These are phyloP conservation scores for Caenorhabditis parvicauda DNA, from an alignment of 2,888 invertebrate genomes.

Conservation along the genomic window DNA sequence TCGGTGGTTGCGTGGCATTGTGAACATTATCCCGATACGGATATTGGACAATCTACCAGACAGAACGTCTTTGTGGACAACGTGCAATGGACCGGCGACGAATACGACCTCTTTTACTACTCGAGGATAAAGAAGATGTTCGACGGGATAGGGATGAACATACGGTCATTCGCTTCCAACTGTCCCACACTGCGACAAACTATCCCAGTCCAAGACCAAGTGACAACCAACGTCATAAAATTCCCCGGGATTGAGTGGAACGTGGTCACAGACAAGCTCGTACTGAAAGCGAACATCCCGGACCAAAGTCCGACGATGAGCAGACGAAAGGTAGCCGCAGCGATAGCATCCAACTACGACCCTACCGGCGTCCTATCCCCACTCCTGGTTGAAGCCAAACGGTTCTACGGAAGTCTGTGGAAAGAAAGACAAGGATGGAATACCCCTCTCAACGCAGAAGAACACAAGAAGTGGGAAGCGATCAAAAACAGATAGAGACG, in stretches of 20 bases:
- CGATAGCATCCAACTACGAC: slow-evolving; percentile 9
- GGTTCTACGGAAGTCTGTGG: slow-evolving; percentile 8
- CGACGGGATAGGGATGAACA: slow-evolving; percentile 2
- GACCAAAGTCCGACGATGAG: neutral
- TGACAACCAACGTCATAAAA: neutral
- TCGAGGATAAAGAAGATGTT: slow-evolving; percentile 9
- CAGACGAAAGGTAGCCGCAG: slow-evolving; percentile 5
- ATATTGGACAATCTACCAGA: too few species aligned
- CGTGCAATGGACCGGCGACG: too few species aligned
- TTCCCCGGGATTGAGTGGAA: slow-evolving; percentile 22
- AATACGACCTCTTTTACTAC: slow-evolving; percentile 3
- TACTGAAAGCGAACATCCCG: neutral
- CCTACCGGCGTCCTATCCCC: slow-evolving; percentile 12
- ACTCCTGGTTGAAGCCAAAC: slow-evolving; percentile 5
- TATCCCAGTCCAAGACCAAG: neutral
- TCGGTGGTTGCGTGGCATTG: too few species aligned
- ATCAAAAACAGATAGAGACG: too few species aligned
- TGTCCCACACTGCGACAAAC: too few species aligned
- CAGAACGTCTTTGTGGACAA: too few species aligned
- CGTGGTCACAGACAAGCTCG: neutral
- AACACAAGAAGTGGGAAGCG: slow-evolving; percentile 8
- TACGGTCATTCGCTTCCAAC: slow-evolving; percentile 1
- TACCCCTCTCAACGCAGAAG: neutral
- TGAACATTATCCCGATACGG: too few species aligned
- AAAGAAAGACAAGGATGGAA: slow-evolving; percentile 5